Evolutionary conservation across 2,888 invertebrate genomes (phyloP), one percentile per base, ranked within the genome.

Genomic region (Agrypnus murinus): DNA sequence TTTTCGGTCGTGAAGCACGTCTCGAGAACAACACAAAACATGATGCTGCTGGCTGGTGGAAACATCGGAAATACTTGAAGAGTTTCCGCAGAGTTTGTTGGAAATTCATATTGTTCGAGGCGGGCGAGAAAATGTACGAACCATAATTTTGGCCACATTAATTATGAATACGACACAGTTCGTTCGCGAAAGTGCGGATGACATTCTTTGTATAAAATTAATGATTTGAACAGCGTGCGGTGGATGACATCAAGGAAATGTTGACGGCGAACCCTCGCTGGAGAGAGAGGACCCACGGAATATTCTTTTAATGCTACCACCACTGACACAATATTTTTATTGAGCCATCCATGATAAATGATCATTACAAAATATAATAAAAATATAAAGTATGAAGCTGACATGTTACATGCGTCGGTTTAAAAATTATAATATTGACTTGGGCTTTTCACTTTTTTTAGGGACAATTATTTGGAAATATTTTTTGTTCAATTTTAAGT

Each of bases 131-230:
- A 71, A 74, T 75, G 76, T 75, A 67, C 72, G 73, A 72, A 71
- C 80, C 80, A 79, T 81, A 81, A 82, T 81, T 81, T 80, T 73
- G 78, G 78, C 77, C 78, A 80, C 81, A 82, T 83, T 83, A 82
- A 82, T 83, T 83, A 82, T 80, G 80, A 77, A 81, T 81, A 80
- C 80, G 81, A 81, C 81, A 82, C 80, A 80, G 78, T 80, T 79
- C 76, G 78, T 75, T 74, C 77, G 75, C 80, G 78, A 81, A 82
- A 81, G 81, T 82, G 82, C 80, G 77, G 79, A 79, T 82, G 82
- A 81, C 82, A 81, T 82, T 82, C 81, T 82, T 82, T 81, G 81
- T 80, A 76, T 77, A 77, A 80, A 82, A 83, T 83, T 82, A 82
- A 82, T 82, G 82, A 81, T 81, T 82, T 77, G 72, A 75, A 69